Base-by-base conservation (phyloP, 2,113 vertebrate genomes). In the Anser brachyrhynchus region DNA sequence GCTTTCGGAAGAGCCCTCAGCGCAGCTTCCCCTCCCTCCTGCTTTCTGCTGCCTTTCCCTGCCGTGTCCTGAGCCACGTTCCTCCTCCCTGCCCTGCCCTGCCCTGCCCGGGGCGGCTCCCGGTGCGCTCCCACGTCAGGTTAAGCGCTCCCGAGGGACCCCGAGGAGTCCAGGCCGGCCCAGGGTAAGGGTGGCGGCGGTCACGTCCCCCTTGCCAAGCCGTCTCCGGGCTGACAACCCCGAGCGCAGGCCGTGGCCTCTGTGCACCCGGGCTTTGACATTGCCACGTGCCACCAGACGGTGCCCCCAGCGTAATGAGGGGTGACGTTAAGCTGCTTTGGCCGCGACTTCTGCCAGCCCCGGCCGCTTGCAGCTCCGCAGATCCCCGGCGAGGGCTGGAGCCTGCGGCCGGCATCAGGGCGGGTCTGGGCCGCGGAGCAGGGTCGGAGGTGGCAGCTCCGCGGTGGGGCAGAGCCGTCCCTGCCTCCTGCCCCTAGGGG, bases 191-290 rank as follows among this genome's bases (percentile, higher is more conserved):
- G 1, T 1, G 20, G 19, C 13, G 81, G 21, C 3, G 1, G 51
- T 33, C 22, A 2, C 13, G 1, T 41, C 39, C n/a, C 44, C 62
- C 23, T 44, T 1, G 6, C 43, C 6, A 46, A 64, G 46, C 61
- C 26, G 37, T 9, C 75, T n/a, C 16, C 1, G 4, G 28, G 46
- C 44, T 33, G 71, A 10, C 33, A 14, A 64, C 26, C 61, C 77
- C 11, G 2, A 3, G 5, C 0, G 16, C 37, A 4, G 65, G 57
- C n/a, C 3, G 3, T 9, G 8, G 75, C 33, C 57, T 2, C 8
- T 13, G 28, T 4, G 12, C 58, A 1, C 6, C 0, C 35, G 4
- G 59, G 41, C 58, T 49, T 7, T 37, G 61, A 13, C 8, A 5
- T 28, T 31, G 87, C 35, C 43, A 9, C 8, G 5, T 4, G 7